phyloP scores from a whole-genome alignment of 2,888 invertebrate genomes.

The Allophyes oxyacanthae region DNA sequence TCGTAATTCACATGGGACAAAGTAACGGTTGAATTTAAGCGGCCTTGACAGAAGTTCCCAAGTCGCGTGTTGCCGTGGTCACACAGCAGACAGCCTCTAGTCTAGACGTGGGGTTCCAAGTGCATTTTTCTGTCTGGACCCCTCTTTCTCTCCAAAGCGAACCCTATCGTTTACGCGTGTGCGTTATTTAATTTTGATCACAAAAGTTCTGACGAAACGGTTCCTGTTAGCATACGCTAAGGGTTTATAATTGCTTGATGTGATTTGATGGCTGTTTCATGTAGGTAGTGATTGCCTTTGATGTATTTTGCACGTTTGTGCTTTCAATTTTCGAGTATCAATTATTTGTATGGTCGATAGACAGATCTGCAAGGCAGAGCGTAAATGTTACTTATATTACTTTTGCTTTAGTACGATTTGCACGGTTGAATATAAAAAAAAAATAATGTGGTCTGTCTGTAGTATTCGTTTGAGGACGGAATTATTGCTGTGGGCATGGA shows the following conservation, averaged over 20 bases:
- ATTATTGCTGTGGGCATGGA: too few species aligned
- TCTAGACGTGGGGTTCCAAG: constrained; percentile 87
- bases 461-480: too few species aligned
- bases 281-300: constrained; percentile 41
- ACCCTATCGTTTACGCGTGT: constrained; percentile 79
- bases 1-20: not conserved
- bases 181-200: constrained; percentile 81
- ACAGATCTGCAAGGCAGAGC: constrained; percentile 11
- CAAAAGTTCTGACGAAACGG: constrained; percentile 39
- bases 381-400: constrained; percentile 4
- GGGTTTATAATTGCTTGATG: constrained; percentile 43
- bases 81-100: constrained; percentile 75
- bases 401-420: constrained; percentile 12
- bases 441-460: not conserved
- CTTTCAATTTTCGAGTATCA: constrained; percentile 45
- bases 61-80: constrained; percentile 65
- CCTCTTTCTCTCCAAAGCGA: constrained; percentile 70
- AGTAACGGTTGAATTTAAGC: constrained; percentile 1
- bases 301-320: constrained; percentile 52
- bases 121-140: constrained; percentile 88
- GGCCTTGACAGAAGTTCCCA: constrained; percentile 66
- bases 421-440: constrained; percentile 3
- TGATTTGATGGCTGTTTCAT: constrained; percentile 30
- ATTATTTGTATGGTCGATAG: constrained; percentile 34
- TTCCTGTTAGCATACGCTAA: constrained; percentile 41